These are phyloP conservation scores for Thaumetopoea pityocampa DNA, from an alignment of 1,140 invertebrate species.

Conservation along the genomic window DNA sequence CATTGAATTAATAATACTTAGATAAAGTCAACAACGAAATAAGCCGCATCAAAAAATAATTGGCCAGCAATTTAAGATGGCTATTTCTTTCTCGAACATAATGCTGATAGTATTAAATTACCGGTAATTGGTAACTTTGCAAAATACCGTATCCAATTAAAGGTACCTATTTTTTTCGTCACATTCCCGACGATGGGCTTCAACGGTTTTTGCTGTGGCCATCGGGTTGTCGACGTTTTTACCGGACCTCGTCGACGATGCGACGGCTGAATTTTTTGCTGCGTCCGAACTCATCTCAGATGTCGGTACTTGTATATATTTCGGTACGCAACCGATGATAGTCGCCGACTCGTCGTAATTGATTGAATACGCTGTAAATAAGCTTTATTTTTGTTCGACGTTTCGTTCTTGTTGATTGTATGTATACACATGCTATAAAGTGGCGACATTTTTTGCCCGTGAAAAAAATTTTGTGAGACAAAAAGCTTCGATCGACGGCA, in stretches of 20 bases:
- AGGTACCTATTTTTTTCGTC: conserved; percentile 39
- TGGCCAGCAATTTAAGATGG: conserved; percentile 5
- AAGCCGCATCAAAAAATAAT: conserved; percentile 11
- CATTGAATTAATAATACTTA: not conserved
- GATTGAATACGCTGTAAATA: conserved; percentile 62
- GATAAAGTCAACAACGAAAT: conserved; percentile 2
- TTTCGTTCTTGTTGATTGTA: conserved; percentile 12
- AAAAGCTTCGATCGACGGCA: too few species aligned
- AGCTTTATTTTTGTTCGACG: conserved; percentile 36
- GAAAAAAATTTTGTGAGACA: too few species aligned
- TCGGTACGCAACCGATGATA: conserved; percentile 38
- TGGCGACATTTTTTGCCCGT: conserved; percentile 12
- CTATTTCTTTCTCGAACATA: conserved; percentile 3
- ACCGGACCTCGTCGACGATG: conserved; percentile 30
- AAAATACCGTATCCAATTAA: conserved; percentile 54
- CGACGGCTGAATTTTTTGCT: conserved; percentile 50
- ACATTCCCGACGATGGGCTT: conserved; percentile 33
- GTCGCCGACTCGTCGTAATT: conserved; percentile 49
- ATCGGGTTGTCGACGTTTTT: conserved; percentile 60
- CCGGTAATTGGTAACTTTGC: conserved; percentile 24
- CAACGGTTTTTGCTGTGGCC: conserved; percentile 51
- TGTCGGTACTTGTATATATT: conserved; percentile 58
- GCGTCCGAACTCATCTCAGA: conserved; percentile 43
- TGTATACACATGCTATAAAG: conserved; percentile 6
- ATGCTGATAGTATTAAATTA: conserved; percentile 14